Evolutionary conservation across 2,797 vertebrate genomes (phyloP).

Genomic region (Stomatorhinus walkeri): DNA sequence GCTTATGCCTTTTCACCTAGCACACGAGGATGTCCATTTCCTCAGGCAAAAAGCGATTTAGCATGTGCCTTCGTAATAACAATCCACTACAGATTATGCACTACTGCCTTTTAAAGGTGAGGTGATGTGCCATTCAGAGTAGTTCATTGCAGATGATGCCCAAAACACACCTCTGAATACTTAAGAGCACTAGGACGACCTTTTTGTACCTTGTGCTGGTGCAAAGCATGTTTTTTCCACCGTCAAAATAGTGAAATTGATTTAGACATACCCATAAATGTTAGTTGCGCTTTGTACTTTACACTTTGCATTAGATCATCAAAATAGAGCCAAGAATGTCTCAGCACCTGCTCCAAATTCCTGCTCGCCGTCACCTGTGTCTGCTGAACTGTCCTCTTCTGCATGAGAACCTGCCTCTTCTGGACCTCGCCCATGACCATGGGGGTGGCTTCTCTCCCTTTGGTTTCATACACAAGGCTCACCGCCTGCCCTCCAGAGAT

Average conservation of each 20-base stretch:
- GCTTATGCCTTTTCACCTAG: too few relatives aligned
- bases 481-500: conserved; percentile 72
- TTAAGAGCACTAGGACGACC: neutral
- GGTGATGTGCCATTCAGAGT: neutral
- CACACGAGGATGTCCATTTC: neutral
- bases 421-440: conserved; percentile 51
- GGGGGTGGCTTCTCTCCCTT: neutral
- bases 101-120: neutral
- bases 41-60: neutral
- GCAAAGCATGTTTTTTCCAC: neutral
- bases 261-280: neutral
- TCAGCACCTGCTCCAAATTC: conserved; percentile 75
- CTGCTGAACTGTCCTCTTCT: conserved; percentile 77
- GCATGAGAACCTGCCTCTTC: conserved; percentile 74
- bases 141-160: neutral
- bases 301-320: neutral
- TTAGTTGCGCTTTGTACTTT: neutral
- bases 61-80: neutral
- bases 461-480: conserved; percentile 50
- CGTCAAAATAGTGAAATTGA: neutral
- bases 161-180: neutral
- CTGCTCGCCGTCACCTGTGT: conserved; percentile 71
- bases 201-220: neutral
- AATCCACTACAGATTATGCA: neutral
- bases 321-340: neutral